Evolutionary conservation across 2,797 vertebrate genomes (phyloP).

Genomic region (Hozukius guyotensis): DNA sequence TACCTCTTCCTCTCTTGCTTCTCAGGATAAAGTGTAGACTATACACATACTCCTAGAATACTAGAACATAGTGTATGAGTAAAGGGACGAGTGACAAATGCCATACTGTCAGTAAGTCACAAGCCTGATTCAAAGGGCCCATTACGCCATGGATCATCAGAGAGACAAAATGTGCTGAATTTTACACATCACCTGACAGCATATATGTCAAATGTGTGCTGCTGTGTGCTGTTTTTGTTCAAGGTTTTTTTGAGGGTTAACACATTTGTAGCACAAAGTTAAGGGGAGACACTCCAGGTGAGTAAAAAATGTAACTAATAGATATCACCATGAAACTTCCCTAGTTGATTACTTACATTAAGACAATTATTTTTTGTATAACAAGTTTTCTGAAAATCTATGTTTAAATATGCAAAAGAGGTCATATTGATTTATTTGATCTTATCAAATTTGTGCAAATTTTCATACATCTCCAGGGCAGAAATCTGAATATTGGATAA

Average conservation of each 20-base stretch:
- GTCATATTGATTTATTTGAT: too few relatives aligned
- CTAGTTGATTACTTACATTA: not conserved
- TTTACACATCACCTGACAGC: constrained; percentile 19
- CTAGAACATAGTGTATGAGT: not conserved
- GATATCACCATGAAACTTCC: not conserved
- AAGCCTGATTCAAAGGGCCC: constrained; percentile 30
- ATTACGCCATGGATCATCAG: constrained; percentile 11
- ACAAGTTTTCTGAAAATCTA: not conserved
- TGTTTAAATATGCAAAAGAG: not conserved
- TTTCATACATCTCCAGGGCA: too few relatives aligned
- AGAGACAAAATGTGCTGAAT: constrained; percentile 28
- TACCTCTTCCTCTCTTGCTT: not conserved
- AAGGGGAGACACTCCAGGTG: not conserved
- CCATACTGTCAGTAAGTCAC: not conserved
- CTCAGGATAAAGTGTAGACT: not conserved
- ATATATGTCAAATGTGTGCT: not conserved
- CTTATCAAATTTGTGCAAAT: too few relatives aligned
- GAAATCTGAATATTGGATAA: fast-evolving
- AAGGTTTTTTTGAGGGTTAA: not conserved
- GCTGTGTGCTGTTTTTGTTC: not conserved
- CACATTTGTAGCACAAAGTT: constrained; percentile 8
- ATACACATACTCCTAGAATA: not conserved
- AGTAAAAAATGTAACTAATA: not conserved
- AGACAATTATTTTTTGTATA: not conserved
- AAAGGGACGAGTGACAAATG: constrained; percentile 25